Conservation (phyloP, 1,140 invertebrate species). For the Acromyrmex heyeri region DNA sequence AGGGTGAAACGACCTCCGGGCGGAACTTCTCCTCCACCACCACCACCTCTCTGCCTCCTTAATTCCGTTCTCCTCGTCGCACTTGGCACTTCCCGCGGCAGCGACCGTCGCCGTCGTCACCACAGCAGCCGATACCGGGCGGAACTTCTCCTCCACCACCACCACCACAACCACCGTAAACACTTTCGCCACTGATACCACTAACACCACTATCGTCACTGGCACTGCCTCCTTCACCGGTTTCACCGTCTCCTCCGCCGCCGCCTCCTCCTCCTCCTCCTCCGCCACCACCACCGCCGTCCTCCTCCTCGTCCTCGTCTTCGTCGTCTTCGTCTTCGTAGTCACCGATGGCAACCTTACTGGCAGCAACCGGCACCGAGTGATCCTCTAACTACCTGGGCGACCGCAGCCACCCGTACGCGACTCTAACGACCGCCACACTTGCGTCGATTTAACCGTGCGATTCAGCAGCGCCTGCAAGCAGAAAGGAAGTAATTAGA, state of each 20-base stretch:
- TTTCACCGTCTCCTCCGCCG: slow-evolving; percentile 47
- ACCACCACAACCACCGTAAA: slow-evolving; percentile 72
- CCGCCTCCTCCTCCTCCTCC: slow-evolving; percentile 28
- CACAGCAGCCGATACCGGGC: slow-evolving; percentile 36
- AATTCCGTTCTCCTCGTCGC: slow-evolving; percentile 40
- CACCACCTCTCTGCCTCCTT: slow-evolving; percentile 30
- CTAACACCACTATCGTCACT: slow-evolving; percentile 51
- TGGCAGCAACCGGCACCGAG: slow-evolving; percentile 62
- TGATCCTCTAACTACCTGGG: slow-evolving; percentile 72
- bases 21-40: slow-evolving; percentile 30
- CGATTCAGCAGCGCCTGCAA: slow-evolving; percentile 63
- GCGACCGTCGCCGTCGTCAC: slow-evolving; percentile 23
- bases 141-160: no score
- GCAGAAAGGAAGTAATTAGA: neutral
- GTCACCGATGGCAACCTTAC: slow-evolving; percentile 39
- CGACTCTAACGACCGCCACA: slow-evolving; percentile 77
- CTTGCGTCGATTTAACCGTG: slow-evolving; percentile 71
- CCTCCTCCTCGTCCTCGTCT: slow-evolving; percentile 62
- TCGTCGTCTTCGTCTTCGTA: slow-evolving; percentile 54
- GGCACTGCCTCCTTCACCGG: slow-evolving; percentile 61
- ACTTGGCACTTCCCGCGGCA: slow-evolving; percentile 20
- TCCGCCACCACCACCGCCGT: slow-evolving; percentile 65
- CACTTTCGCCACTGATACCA: slow-evolving; percentile 65
- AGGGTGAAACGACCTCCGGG: slow-evolving; percentile 31
- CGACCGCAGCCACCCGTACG: slow-evolving; percentile 65